Percentiles rank a stretch among this genome's conserved stretches.
These are phyloP conservation scores for Holocentrus rufus DNA, from an alignment of 2,797 vertebrate species.

Conservation along the genomic window DNA sequence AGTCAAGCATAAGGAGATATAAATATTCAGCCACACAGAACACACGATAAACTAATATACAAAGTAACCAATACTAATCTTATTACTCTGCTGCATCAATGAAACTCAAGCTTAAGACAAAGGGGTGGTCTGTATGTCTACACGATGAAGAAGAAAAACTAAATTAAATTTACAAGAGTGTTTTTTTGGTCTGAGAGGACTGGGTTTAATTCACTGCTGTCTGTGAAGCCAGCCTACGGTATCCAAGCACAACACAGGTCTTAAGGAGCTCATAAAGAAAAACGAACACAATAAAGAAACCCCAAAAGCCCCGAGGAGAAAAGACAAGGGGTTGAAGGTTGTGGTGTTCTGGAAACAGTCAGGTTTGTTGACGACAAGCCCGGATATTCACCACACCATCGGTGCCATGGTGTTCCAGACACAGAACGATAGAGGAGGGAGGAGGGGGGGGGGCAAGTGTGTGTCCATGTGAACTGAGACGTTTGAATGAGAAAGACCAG, in stretches of 20 bases:
- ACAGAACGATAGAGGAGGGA: slow-evolving; percentile 57
- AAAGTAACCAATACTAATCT: background rate
- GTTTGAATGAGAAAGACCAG: slow-evolving; percentile 48
- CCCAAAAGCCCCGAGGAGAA: background rate
- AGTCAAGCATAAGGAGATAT: too few species aligned
- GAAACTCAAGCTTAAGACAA: background rate
- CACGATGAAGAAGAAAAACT: background rate
- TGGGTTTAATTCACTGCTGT: too few species aligned
- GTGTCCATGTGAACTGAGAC: slow-evolving; percentile 23
- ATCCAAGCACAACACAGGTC: background rate
- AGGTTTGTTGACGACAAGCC: slow-evolving; percentile 69
- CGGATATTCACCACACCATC: slow-evolving; percentile 43
- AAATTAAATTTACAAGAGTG: too few species aligned
- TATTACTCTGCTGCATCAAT: background rate
- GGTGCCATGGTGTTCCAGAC: slow-evolving; percentile 72
- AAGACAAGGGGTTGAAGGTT: slow-evolving; percentile 26
- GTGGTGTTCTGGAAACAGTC: slow-evolving; percentile 70
- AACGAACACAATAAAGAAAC: background rate
- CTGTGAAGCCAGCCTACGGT: background rate
- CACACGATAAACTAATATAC: background rate
- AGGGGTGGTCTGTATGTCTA: background rate
- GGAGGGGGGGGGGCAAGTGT: background rate
- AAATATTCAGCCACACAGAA: background rate
- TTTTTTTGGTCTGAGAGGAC: too few species aligned
- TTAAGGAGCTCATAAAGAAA: slow-evolving; percentile 7